Conservation (phyloP, 2,113 vertebrate genomes). For the Entomyzon cyanotis region DNA sequence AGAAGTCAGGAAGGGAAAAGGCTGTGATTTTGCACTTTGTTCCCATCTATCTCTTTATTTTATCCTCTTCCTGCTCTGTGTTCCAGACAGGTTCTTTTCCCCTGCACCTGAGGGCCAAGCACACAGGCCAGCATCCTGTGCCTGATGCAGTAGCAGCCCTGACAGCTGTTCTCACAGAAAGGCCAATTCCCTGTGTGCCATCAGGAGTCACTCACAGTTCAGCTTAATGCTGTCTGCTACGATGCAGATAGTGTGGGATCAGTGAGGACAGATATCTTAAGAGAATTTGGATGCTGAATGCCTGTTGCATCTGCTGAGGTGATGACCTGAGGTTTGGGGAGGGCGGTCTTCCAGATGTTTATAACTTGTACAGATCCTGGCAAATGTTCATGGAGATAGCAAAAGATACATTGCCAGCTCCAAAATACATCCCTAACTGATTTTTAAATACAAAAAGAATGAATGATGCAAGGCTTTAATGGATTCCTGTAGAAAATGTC, state of each 20-base stretch:
- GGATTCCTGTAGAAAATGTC: not conserved
- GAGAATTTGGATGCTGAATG: not conserved
- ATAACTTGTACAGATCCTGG: not conserved
- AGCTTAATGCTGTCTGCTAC: not conserved
- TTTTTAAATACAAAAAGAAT: not conserved
- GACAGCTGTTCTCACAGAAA: not conserved
- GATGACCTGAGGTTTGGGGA: not conserved
- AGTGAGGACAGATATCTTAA: not conserved
- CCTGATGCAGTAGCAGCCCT: not conserved
- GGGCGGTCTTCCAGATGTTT: not conserved
- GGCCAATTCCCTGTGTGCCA: not conserved
- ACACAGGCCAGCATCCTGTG: accelerated
- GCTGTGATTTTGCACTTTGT: not conserved
- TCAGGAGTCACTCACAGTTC: not conserved
- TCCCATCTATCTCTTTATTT: not conserved
- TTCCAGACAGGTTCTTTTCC: not conserved
- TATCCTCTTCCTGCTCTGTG: not conserved
- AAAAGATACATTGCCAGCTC: not conserved
- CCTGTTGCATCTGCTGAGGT: not conserved
- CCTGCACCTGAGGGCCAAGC: not conserved
- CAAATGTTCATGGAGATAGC: not conserved
- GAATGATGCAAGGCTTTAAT: not conserved
- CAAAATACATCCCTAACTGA: not conserved
- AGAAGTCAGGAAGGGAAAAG: not conserved
- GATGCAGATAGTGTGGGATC: not conserved